Evolutionary conservation across 1,140 invertebrate genomes (phyloP).

Genomic region (Calliphora vicina): DNA sequence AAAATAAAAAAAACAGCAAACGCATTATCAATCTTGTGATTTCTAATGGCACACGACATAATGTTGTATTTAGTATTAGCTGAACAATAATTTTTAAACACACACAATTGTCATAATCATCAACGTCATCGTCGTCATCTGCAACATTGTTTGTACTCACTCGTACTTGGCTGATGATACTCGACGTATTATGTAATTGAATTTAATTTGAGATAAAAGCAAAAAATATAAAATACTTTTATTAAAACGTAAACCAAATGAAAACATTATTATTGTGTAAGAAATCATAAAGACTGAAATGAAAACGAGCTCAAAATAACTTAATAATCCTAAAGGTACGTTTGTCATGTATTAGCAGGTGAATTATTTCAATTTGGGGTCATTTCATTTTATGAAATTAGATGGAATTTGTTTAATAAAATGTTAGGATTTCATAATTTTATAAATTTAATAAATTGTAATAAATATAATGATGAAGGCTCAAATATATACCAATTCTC

Average conservation of each 20-base stretch:
- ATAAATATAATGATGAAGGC: too few relatives aligned
- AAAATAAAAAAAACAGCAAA: not conserved
- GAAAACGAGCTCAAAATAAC: not conserved
- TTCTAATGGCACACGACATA: not conserved
- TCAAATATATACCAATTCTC: too few relatives aligned
- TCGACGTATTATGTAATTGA: not conserved
- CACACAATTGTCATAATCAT: not conserved
- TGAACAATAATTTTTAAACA: not conserved
- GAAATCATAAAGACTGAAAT: not conserved
- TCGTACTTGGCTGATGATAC: not conserved
- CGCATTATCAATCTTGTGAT: not conserved
- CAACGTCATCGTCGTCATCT: not conserved
- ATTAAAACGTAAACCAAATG: not conserved
- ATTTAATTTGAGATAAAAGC: not conserved
- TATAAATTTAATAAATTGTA: too few relatives aligned
- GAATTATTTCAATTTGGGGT: too few relatives aligned
- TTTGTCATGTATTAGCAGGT: too few relatives aligned
- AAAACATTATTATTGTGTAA: not conserved
- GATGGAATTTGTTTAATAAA: too few relatives aligned
- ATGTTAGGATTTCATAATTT: too few relatives aligned
- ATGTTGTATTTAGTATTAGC: not conserved
- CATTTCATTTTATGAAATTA: too few relatives aligned
- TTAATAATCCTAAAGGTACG: too few relatives aligned
- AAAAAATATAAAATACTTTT: not conserved
- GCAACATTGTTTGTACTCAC: not conserved